Conservation (phyloP, 2,113 vertebrate species). For the Artemisiospiza belli region DNA sequence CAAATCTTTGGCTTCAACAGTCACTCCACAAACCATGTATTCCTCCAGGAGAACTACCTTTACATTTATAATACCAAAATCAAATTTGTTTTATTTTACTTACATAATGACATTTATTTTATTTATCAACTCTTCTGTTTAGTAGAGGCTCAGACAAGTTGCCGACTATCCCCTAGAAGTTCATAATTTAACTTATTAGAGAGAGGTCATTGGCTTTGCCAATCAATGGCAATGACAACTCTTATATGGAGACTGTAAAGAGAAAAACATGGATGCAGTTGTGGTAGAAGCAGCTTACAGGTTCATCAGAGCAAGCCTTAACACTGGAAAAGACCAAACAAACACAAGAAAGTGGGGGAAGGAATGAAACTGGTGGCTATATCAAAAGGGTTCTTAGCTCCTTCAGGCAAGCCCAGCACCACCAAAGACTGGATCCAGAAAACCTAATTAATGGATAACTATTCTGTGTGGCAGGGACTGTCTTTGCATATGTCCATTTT, state of each 20-base stretch:
- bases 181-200: background rate
- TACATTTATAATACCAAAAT: background rate
- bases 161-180: background rate
- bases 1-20: background rate
- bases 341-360: background rate
- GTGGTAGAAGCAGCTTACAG: background rate
- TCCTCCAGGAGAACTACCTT: background rate
- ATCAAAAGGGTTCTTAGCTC: background rate
- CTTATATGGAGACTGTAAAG: accelerated
- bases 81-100: background rate
- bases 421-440: background rate
- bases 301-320: background rate
- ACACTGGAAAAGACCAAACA: background rate
- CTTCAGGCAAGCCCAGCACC: background rate
- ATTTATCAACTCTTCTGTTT: background rate
- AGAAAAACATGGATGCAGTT: background rate
- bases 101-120: background rate
- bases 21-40: background rate
- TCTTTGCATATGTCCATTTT: background rate
- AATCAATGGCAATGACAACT: background rate
- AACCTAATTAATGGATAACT: background rate
- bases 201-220: background rate
- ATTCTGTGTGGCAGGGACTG: background rate
- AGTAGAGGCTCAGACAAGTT: background rate
- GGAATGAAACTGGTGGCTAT: background rate